Evolutionary conservation across 2,797 vertebrate genomes (phyloP), one percentile per base, ranked within the genome.

Genomic region (Lates japonicus): DNA sequence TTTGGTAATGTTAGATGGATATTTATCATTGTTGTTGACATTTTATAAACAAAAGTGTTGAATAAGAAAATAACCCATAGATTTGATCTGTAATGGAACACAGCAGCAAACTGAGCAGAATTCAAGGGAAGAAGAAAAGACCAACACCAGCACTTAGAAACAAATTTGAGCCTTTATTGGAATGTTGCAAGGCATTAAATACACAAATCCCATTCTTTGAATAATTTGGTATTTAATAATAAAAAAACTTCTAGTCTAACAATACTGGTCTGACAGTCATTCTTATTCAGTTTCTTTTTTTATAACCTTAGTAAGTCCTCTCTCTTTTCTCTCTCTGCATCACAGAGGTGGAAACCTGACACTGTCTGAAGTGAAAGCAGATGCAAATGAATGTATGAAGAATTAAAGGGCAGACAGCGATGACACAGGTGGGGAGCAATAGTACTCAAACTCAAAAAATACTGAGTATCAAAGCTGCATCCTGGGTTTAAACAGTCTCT

Each of bases 131-230:
- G 41, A 51, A 71, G 7, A 80, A 88, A 93, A 1, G 10, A 78
- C n/a, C 16, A 70, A 31, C 91, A 93, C 31, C 35, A 81, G 35
- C 0, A 82, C 74, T 91, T 96, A 97, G 96, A 97, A 97, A 98
- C 96, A 96, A 96, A 95, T 95, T 87, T 93, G 92, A 96, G 96
- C 95, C 96, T 98, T 98, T 97, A 98, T 98, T 98, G 96, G 96
- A 97, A 97, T 96, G 95, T 96, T 95, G 92, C 95, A 95, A 96
- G 95, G 96, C 95, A 95, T 97, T 96, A 97, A 96, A 97, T 97
- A 96, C 95, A 97, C 94, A 97, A 96, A 95, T 95, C 94, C 94
- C 91, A 94, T 95, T 94, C 88, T 94, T 95, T 94, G 94, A 90
- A 96, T 95, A 95, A 94, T 96, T 94, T 96, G 94, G 94, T 94